phyloP scores from a whole-genome alignment of 1,140 invertebrate species.

The Drosophila novamexicana region DNA sequence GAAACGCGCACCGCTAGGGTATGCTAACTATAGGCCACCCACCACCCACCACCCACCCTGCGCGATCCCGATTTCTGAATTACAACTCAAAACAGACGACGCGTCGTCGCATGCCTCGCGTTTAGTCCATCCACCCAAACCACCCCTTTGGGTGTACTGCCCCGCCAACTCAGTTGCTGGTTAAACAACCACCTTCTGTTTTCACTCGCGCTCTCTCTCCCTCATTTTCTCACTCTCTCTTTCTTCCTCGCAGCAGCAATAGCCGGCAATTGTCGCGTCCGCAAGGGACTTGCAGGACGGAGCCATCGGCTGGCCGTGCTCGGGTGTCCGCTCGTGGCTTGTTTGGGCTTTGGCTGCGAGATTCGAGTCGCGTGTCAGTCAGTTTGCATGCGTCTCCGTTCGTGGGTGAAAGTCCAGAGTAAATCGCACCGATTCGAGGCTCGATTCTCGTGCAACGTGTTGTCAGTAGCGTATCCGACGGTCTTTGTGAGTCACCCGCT shows the following conservation, averaged over 20 bases:
- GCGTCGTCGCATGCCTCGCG: constrained; percentile 3
- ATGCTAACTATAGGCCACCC: constrained; percentile 27
- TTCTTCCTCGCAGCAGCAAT: background rate
- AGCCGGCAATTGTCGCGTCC: constrained; percentile 17
- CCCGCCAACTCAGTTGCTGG: constrained; percentile 29
- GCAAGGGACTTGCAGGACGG: constrained; percentile 21
- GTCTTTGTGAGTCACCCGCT: constrained; percentile 41
- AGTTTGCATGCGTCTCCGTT: constrained; percentile 64
- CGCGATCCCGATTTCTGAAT: constrained; percentile 35
- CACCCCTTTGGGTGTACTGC: constrained; percentile 40
- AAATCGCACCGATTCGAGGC: constrained; percentile 23
- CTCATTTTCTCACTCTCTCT: background rate
- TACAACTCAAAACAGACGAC: constrained; percentile 44
- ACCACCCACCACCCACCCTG: constrained; percentile 49
- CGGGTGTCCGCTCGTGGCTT: constrained; percentile 61
- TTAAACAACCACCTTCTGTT: constrained; percentile 57
- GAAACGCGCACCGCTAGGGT: constrained; percentile 22
- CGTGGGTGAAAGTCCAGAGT: constrained; percentile 70
- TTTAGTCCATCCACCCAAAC: constrained; percentile 39
- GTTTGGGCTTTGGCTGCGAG: constrained; percentile 61
- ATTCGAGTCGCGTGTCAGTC: constrained; percentile 66
- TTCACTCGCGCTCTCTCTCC: constrained; percentile 28
- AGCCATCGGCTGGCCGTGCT: constrained; percentile 46
- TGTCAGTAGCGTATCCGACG: constrained; percentile 50
- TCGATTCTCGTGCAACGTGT: constrained; percentile 28